Conservation (phyloP, 2,888 invertebrate genomes). For the Allygus modestus region DNA sequence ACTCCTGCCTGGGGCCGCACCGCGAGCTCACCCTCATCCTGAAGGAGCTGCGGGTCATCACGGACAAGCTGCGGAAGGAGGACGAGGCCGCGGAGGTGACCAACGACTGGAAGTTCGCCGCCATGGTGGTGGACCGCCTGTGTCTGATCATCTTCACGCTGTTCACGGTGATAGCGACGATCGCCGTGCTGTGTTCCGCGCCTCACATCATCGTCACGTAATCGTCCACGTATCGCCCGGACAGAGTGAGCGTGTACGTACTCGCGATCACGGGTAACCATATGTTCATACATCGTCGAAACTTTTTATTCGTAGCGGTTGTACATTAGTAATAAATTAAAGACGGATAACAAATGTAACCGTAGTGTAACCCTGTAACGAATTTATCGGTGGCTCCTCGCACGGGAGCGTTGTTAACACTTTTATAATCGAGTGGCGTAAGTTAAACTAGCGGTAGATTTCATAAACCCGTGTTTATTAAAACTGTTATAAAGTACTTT, state of each 20-base stretch:
- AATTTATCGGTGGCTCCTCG: conserved; percentile 26
- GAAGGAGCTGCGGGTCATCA: conserved; percentile 95
- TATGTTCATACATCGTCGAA: conserved; percentile 63
- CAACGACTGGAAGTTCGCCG: conserved; percentile 99
- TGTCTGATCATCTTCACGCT: conserved; percentile 99
- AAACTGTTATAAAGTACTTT: conserved; percentile 58
- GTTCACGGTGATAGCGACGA: conserved; percentile 98
- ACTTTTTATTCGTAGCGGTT: conserved; percentile 62
- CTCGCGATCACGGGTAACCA: conserved; percentile 54
- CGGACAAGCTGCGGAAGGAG: conserved; percentile 95
- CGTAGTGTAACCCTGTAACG: conserved; percentile 42
- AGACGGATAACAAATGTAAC: conserved; percentile 50
- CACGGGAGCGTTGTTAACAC: conserved; percentile 37
- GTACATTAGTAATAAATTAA: conserved; percentile 62
- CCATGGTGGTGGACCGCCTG: conserved; percentile 99
- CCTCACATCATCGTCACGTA: conserved; percentile 97
- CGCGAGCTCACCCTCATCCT: conserved; percentile 96
- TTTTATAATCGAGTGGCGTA: conserved; percentile 34
- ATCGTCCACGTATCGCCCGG: conserved; percentile 65
- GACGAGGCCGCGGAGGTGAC: conserved; percentile 96
- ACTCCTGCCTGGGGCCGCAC: conserved; percentile 92
- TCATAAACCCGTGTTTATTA: conserved; percentile 55
- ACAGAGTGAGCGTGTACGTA: conserved; percentile 51
- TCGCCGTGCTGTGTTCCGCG: conserved; percentile 97
- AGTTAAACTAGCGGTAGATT: conserved; percentile 51